phyloP scores from a whole-genome alignment of 2,888 invertebrate genomes.

The Hoplodrina ambigua region DNA sequence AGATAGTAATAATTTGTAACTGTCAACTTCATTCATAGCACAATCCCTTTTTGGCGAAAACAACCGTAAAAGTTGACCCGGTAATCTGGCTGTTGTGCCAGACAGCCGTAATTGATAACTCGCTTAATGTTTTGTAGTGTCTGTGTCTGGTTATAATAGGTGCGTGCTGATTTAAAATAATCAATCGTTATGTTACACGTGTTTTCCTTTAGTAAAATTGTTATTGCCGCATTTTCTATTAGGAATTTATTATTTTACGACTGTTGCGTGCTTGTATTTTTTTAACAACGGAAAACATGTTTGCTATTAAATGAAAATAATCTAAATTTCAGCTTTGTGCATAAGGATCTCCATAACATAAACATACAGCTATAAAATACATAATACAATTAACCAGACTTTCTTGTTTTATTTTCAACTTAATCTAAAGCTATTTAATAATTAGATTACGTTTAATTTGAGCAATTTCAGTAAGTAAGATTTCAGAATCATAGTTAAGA shows the following conservation, averaged over 20 bases:
- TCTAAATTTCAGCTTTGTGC: neutral
- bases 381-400: no score
- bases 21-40: constrained; percentile 1
- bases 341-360: no score
- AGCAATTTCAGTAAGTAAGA: neutral
- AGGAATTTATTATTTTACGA: constrained; percentile 26
- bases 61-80: constrained; percentile 28
- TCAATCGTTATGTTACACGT: constrained; percentile 28
- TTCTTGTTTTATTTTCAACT: constrained; percentile 1
- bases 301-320: neutral
- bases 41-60: constrained; percentile 22
- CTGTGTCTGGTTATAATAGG: constrained; percentile 4
- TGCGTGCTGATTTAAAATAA: constrained; percentile 24
- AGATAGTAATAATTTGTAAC: neutral
- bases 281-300: no score
- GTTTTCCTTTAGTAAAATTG: constrained; percentile 29
- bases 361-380: no score
- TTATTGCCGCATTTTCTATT: constrained; percentile 18
- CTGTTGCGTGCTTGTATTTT: constrained; percentile 2
- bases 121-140: constrained; percentile 17
- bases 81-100: constrained; percentile 30
- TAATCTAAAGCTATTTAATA: neutral
- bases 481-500: neutral
- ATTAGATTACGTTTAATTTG: neutral
- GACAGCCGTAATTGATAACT: constrained; percentile 44